Conservation (phyloP, 1,140 invertebrate genomes). For the Procambarus virginalis region DNA sequence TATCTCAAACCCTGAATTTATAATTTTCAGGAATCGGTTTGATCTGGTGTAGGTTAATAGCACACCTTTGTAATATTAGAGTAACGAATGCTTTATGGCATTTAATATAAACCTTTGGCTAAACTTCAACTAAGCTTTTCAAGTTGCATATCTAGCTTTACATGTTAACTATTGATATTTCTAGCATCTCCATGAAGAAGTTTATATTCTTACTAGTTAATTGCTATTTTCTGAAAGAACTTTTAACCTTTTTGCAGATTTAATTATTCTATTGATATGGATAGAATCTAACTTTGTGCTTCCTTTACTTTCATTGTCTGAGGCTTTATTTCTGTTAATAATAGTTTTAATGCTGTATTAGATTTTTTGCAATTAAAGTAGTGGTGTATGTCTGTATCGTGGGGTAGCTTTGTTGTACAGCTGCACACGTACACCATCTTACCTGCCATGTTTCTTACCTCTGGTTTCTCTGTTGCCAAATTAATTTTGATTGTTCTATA, state of each 20-base stretch:
- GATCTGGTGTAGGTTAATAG: too few relatives aligned
- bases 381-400: neutral
- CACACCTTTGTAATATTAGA: too few relatives aligned
- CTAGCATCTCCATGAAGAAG: neutral
- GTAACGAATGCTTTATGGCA: too few relatives aligned
- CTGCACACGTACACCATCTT: slow-evolving; percentile 37
- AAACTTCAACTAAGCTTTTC: neutral
- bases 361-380: neutral
- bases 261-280: neutral
- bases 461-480: slow-evolving; percentile 57
- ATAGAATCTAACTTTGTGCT: neutral
- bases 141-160: neutral
- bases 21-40: too few relatives aligned
- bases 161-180: neutral
- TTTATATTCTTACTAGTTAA: neutral
- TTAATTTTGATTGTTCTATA: neutral
- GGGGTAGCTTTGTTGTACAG: slow-evolving; percentile 9
- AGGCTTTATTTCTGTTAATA: neutral
- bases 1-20: too few relatives aligned
- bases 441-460: neutral
- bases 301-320: neutral
- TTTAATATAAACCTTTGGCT: neutral
- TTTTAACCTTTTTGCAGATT: neutral
- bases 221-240: neutral
- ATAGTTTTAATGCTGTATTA: neutral